A percentile compares a stretch with the other conserved stretches of the same genome.
Evolutionary conservation across 2,113 vertebrate species (phyloP).

Genomic region (Tursiops truncatus): DNA sequence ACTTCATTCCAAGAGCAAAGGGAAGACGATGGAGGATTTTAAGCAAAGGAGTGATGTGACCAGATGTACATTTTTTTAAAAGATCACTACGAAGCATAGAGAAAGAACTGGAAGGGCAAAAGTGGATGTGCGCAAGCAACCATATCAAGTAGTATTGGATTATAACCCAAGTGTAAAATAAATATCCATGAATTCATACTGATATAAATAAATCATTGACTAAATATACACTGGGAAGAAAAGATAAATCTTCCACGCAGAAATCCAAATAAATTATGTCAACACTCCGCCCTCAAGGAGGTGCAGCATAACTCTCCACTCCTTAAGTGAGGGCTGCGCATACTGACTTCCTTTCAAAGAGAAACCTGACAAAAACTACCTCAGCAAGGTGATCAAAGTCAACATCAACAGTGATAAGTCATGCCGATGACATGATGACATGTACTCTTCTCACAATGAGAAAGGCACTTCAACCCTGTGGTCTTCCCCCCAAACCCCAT

Average conservation of each 20-base stretch:
- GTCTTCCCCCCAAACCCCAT: background rate
- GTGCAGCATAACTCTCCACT: background rate
- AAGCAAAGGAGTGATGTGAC: background rate
- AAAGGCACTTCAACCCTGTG: background rate
- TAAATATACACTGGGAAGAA: background rate
- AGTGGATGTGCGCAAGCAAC: background rate
- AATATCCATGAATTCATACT: background rate
- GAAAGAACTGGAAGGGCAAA: background rate
- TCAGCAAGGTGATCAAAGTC: background rate
- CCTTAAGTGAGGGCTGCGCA: background rate
- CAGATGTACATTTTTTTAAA: background rate
- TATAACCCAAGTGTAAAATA: background rate
- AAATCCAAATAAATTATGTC: background rate
- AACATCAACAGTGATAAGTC: background rate
- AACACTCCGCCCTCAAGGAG: background rate
- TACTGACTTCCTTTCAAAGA: background rate
- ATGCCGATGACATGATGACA: background rate
- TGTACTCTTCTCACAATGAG: background rate
- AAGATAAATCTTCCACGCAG: background rate
- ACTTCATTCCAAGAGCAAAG: background rate
- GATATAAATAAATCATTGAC: background rate
- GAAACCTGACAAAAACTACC: background rate
- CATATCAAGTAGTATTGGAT: background rate
- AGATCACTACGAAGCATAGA: background rate
- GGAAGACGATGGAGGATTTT: background rate